Percentiles rank a stretch among this genome's conserved stretches.
phyloP scores from a whole-genome alignment of 2,797 vertebrate species.

The Falco berigora region DNA sequence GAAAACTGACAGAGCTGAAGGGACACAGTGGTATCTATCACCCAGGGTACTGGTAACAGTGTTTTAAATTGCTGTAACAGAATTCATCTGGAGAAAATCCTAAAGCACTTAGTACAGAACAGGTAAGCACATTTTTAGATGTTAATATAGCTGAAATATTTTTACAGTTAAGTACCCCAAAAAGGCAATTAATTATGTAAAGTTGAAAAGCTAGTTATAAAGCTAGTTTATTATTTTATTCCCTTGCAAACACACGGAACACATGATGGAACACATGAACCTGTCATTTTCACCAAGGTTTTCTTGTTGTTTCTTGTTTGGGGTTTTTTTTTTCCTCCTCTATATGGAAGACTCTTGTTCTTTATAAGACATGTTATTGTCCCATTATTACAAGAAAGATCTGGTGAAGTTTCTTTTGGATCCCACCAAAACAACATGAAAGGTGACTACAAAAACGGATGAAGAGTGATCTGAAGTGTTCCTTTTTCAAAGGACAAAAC shows the following conservation, averaged over 20 bases:
- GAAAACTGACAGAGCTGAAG: background rate
- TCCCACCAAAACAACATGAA: background rate
- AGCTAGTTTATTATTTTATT: background rate
- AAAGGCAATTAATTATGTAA: background rate
- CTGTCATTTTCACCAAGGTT: background rate
- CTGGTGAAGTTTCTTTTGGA: background rate
- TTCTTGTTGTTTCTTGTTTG: background rate
- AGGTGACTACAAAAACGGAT: background rate
- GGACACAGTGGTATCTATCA: background rate
- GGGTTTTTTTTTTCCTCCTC: accelerated
- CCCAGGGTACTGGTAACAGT: background rate
- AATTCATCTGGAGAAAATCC: background rate
- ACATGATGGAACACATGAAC: background rate
- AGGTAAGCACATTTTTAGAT: background rate
- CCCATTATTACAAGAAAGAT: background rate
- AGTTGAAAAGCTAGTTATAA: background rate
- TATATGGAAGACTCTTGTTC: background rate
- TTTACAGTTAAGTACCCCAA: background rate
- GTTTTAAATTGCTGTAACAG: background rate
- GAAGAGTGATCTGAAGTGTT: background rate
- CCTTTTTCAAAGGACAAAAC: background rate
- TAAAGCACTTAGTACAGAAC: background rate
- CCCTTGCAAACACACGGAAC: background rate
- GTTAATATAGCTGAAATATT: background rate
- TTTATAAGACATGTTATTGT: background rate